A percentile compares a stretch with the other conserved stretches of the same genome.
These are phyloP conservation scores for Scelioninae gen. 2 DNA, from an alignment of 2,888 invertebrate genomes.

Conservation along the genomic window DNA sequence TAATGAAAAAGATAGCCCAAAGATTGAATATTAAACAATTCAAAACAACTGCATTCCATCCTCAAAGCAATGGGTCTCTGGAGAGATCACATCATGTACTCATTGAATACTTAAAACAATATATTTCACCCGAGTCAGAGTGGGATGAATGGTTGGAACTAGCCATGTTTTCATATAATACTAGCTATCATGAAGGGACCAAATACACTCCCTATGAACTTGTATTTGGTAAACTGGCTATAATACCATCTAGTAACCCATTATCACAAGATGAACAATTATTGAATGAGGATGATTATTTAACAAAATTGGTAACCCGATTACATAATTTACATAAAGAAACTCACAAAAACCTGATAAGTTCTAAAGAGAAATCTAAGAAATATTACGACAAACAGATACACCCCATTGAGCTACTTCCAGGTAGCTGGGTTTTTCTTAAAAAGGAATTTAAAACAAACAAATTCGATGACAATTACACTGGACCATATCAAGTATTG, in stretches of 20 bases:
- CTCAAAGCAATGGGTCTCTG: neutral
- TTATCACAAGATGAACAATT: neutral
- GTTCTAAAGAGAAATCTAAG: neutral
- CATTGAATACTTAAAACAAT: no score
- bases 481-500: neutral
- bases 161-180: no score
- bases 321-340: neutral
- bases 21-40: neutral
- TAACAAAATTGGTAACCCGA: neutral
- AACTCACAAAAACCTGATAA: no score
- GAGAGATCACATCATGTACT: neutral
- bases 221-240: slow-evolving; percentile 1
- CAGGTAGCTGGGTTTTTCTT: neutral
- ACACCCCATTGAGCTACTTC: neutral
- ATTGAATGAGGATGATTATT: neutral
- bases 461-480: slow-evolving; percentile 15
- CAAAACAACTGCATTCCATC: neutral
- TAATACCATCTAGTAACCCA: neutral
- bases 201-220: slow-evolving; percentile 1
- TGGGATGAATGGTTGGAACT: no score
- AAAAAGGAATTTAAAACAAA: neutral
- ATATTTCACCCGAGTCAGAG: neutral
- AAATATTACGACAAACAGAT: neutral
- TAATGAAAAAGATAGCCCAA: no score
- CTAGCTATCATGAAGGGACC: neutral